Evolutionary conservation across 2,888 invertebrate species (phyloP).

Genomic region (Rutpela maculata): DNA sequence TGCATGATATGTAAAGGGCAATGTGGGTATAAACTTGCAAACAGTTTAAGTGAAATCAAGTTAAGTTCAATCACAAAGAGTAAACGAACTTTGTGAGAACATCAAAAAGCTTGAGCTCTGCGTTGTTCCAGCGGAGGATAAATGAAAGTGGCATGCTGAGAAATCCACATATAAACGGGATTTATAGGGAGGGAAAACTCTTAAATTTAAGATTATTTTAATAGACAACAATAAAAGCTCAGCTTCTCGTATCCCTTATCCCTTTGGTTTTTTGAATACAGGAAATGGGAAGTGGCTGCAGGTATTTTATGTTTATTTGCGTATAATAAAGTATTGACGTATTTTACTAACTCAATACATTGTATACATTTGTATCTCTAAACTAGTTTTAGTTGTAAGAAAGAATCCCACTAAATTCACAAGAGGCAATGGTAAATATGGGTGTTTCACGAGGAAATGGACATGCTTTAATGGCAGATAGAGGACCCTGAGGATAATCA

Average conservation of each 20-base stretch:
- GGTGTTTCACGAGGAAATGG: no score
- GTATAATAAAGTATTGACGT: background rate
- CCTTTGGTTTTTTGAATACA: background rate
- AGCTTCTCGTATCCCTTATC: conserved; percentile 1
- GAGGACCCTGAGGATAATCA: no score
- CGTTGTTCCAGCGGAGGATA: conserved; percentile 61
- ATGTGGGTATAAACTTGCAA: conserved; percentile 59
- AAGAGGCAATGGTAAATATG: no score
- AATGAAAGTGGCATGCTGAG: conserved; percentile 54
- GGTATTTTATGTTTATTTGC: background rate
- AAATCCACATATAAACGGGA: conserved; percentile 39
- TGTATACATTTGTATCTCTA: no score
- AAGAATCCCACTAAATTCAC: no score
- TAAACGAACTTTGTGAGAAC: conserved; percentile 64
- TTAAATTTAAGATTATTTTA: conserved; percentile 33
- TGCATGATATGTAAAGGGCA: conserved; percentile 31
- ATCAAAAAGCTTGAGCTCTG: conserved; percentile 66
- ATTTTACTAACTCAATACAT: background rate
- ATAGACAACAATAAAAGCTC: conserved; percentile 25
- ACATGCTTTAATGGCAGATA: no score
- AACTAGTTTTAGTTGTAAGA: no score
- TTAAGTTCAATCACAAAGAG: conserved; percentile 65
- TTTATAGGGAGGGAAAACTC: conserved; percentile 29
- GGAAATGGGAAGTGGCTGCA: background rate
- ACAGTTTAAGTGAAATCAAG: conserved; percentile 58